A percentile compares a stretch with the other conserved stretches of the same genome.
phyloP scores from a whole-genome alignment of 2,113 vertebrate species.

The Verasper variegatus region DNA sequence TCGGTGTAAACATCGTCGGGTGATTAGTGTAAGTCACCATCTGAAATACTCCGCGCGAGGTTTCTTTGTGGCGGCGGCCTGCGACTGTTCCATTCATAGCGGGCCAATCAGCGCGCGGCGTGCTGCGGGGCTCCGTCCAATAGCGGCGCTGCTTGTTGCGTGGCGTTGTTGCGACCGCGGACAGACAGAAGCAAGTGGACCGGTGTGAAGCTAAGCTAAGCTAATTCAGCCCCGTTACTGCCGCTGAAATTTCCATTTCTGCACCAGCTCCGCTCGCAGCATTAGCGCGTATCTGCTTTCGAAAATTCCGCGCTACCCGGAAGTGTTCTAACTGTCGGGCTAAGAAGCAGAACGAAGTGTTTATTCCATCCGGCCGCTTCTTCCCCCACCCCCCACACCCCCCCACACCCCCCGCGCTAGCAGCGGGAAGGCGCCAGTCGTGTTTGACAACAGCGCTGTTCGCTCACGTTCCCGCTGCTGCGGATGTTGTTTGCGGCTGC shows the following conservation, averaged over 20 bases:
- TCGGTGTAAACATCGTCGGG: not conserved
- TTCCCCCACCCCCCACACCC: too few species aligned
- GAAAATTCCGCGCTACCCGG: conserved; percentile 50
- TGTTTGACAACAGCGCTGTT: conserved; percentile 74
- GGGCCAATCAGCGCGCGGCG: conserved; percentile 60
- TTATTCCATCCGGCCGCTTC: conserved; percentile 35
- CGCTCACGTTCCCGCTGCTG: conserved; percentile 50
- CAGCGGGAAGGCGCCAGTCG: conserved; percentile 70
- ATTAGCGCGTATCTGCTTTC: not conserved
- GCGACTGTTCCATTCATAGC: conserved; percentile 53
- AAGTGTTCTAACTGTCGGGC: conserved; percentile 10
- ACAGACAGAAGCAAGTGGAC: conserved; percentile 68
- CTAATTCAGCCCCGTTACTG: conserved; percentile 53
- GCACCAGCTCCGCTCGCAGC: not conserved
- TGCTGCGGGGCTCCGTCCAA: conserved; percentile 52
- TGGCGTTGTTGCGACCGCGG: conserved; percentile 62
- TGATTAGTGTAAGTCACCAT: conserved; percentile 2
- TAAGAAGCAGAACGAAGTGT: conserved; percentile 9
- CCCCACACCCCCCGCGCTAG: conserved; percentile 23
- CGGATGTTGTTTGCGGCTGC: conserved; percentile 60
- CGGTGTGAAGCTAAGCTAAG: conserved; percentile 80
- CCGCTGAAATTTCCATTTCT: conserved; percentile 8
- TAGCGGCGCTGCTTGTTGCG: conserved; percentile 6
- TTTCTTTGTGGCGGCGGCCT: conserved; percentile 71
- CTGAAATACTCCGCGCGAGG: conserved; percentile 18